Conservation (phyloP, 1,140 invertebrate genomes). For the Macrosteles quadrilineatus region DNA sequence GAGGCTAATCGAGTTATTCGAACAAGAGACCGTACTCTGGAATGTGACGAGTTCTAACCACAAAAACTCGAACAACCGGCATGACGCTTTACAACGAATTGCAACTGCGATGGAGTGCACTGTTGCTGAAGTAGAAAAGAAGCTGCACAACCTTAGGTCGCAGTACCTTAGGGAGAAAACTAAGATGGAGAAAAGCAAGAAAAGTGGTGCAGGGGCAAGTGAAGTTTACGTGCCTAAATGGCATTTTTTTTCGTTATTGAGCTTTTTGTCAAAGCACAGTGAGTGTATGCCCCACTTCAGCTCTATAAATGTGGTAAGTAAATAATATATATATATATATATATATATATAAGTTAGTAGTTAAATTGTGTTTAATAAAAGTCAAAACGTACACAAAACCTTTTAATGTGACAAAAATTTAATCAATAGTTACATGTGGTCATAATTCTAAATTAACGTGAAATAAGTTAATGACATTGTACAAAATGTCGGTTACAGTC, state of each 20-base stretch:
- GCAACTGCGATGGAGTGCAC: too few relatives aligned
- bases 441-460: too few relatives aligned
- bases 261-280: background rate
- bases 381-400: background rate
- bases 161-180: background rate
- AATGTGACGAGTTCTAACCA: background rate
- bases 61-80: background rate
- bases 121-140: too few relatives aligned
- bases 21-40: conserved; percentile 4
- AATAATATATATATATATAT: conserved; percentile 3
- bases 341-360: too few relatives aligned
- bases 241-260: background rate
- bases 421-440: too few relatives aligned
- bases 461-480: too few relatives aligned
- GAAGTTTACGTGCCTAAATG: conserved; percentile 12
- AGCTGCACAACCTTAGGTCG: background rate
- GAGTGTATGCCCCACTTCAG: background rate
- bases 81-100: conserved; percentile 1
- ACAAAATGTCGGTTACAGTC: too few relatives aligned
- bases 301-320: conserved; percentile 9
- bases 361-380: background rate
- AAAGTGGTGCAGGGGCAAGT: conserved; percentile 1
- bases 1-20: background rate
- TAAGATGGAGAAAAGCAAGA: conserved; percentile 9
- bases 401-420: too few relatives aligned